Base-by-base conservation (phyloP, 2,888 invertebrate species). In the Aphodius granarius region DNA sequence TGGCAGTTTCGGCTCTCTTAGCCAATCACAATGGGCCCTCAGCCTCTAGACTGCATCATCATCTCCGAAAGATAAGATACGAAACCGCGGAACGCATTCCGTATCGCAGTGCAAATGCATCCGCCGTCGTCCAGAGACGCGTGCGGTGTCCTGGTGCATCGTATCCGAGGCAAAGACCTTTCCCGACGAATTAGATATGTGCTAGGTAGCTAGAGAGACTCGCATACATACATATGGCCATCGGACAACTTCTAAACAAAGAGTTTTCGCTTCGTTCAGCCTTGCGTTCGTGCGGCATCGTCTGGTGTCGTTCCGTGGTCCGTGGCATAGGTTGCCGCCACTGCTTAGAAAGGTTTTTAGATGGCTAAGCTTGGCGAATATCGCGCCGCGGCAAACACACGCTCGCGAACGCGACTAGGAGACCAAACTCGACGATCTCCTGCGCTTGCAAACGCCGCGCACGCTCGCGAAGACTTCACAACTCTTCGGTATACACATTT, bases 251-350 rank as follows among this genome's bases (percentile, higher is more conserved):
- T 81, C 81, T 81, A 84, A 83, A 84, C 83, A 83, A 83, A 83
- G 83, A 83, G 80, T 81, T 79, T 43, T 82, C 81, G 82, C 81
- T 13, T 43, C 43, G 43, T 78, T 78, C 84, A 84, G 83, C 85
- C 83, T 85, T 84, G 85, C 82, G 79, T 82, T 84, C 85, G 85
- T 83, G 79, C 77, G 79, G 78, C 78, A 78, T 84, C 85, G 84
- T 81, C 83, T 43, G 13, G 43, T 0, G 82, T 80, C 77, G 77
- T 77, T 80, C 79, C 80, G n/a, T n/a, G n/a, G n/a, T n/a, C n/a
- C n/a, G n/a, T n/a, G n/a, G n/a, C n/a, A n/a, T n/a, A n/a, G n/a
- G n/a, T n/a, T 43, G 43, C 43, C 80, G 80, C 79, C 76, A 77
- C 80, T n/a, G 84, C 83, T 85, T 85, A 85, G 85, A 83, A 83